A percentile compares a stretch with the other conserved stretches of the same genome.
These are phyloP conservation scores for Mungos mungo DNA, from an alignment of 2,113 vertebrate genomes.

Conservation along the genomic window DNA sequence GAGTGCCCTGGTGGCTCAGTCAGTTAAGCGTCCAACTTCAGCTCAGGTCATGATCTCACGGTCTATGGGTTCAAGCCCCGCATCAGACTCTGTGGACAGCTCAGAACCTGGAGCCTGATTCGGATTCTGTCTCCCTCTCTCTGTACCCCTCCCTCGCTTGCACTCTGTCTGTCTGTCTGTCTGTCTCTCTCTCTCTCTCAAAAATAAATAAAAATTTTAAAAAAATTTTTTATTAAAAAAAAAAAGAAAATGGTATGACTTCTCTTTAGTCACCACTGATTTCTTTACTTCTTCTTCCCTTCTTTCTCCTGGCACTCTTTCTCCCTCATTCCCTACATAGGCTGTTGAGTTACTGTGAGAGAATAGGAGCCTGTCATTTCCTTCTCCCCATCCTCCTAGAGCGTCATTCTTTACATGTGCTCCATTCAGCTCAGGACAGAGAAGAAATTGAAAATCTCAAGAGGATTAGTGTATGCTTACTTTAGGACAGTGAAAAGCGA, in stretches of 20 bases:
- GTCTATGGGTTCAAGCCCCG: too few relatives aligned
- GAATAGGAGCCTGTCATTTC: background rate
- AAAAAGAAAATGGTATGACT: background rate
- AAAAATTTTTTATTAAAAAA: too few relatives aligned
- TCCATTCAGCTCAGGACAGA: background rate
- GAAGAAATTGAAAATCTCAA: background rate
- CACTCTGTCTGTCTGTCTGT: too few relatives aligned
- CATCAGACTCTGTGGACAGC: too few relatives aligned
- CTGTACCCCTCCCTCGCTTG: too few relatives aligned
- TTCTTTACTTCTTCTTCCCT: background rate
- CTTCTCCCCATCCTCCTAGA: background rate
- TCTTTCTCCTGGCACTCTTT: background rate
- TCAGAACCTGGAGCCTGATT: too few relatives aligned
- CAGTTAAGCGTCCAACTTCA: too few relatives aligned
- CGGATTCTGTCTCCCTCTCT: too few relatives aligned
- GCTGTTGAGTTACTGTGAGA: background rate
- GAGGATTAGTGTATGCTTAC: conserved; percentile 13
- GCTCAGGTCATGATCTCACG: too few relatives aligned
- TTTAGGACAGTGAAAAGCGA: background rate
- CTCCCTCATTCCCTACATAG: background rate
- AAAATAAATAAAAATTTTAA: too few relatives aligned
- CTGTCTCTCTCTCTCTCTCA: too few relatives aligned
- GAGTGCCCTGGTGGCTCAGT: too few relatives aligned
- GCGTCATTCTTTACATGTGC: background rate
- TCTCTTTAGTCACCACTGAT: background rate